Evolutionary conservation across 2,797 vertebrate genomes (phyloP).

Genomic region (Rhinichthys osculus): DNA sequence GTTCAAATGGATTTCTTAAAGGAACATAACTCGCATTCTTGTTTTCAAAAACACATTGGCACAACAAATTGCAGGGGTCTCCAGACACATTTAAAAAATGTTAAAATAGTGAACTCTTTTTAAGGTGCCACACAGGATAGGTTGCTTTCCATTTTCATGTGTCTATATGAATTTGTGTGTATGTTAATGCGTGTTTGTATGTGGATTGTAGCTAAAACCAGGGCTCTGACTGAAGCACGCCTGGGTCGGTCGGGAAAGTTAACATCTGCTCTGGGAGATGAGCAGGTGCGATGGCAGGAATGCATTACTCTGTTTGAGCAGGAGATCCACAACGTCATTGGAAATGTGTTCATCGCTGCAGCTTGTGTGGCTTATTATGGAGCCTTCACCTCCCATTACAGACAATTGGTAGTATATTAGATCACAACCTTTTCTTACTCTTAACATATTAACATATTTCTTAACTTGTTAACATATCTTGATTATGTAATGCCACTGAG

Average conservation of each 20-base stretch:
- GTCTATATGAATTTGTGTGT: constrained; percentile 1
- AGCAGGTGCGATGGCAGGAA: constrained; percentile 86
- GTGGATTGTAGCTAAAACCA: constrained; percentile 75
- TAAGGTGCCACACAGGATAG: background rate
- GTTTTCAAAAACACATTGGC: background rate
- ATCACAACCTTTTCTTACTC: constrained; percentile 20
- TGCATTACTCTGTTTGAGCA: constrained; percentile 81
- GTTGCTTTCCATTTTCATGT: background rate
- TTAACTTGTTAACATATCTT: background rate
- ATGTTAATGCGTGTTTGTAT: constrained; percentile 13
- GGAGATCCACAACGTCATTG: constrained; percentile 82
- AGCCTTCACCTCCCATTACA: constrained; percentile 86
- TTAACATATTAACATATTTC: too few relatives aligned
- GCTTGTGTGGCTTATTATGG: constrained; percentile 88
- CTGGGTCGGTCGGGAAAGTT: constrained; percentile 83
- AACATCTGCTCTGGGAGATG: constrained; percentile 82
- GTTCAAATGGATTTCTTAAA: background rate
- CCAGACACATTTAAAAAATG: background rate
- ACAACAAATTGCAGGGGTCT: background rate
- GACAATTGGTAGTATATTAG: constrained; percentile 72
- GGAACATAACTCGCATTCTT: background rate
- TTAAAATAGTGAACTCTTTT: background rate
- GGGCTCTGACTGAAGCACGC: constrained; percentile 81
- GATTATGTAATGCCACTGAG: background rate
- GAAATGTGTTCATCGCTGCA: constrained; percentile 87